Evolutionary conservation across 1,140 invertebrate genomes (phyloP), one percentile per base, ranked within the genome.

Genomic region (Babylonia areolata): DNA sequence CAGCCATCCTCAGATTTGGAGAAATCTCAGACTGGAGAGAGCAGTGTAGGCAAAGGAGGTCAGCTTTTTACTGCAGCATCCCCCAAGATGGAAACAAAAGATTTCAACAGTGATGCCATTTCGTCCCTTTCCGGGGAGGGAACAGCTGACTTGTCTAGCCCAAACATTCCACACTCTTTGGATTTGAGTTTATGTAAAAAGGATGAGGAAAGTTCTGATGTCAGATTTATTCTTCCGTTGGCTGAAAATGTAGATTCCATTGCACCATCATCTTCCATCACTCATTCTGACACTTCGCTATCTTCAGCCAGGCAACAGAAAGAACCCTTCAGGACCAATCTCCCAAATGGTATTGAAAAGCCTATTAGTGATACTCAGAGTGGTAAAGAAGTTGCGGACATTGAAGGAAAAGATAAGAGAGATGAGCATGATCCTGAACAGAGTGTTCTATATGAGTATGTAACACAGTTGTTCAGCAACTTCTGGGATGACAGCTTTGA

Each of bases 401-500:
- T 28, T 77, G 42, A 46, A 11, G 80, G 20, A 3, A 39, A 81
- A 35, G 20, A 28, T 54, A n/a, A n/a, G n/a, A n/a, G n/a, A n/a
- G 23, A 31, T 40, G 40, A n/a, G 1, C 23, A 46, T n/a, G 80
- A 81, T 40, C 75, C 75, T 0, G 75, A 77, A 40, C 33, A 40
- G 20, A 2, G 17, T 2, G 75, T 23, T 39, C 58, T 89, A 17
- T 78, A 71, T 64, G 33, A 42, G 20, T 92, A 90, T 71, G 87
- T 86, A 28, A 85, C 86, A 33, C 88, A 90, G 77, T 69, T 91
- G 40, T 46, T 92, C 96, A 92, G 75, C 79, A 88, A 87, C 35
- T 90, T 90, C 84, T 90, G 91, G 89, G 87, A 91, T 75, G 78
- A 79, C 75, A 71, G 85, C n/a, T 80, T 80, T 35, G 88, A 89